Evolutionary conservation across 2,113 vertebrate species (phyloP).

Genomic region (Ascaphus truei): DNA sequence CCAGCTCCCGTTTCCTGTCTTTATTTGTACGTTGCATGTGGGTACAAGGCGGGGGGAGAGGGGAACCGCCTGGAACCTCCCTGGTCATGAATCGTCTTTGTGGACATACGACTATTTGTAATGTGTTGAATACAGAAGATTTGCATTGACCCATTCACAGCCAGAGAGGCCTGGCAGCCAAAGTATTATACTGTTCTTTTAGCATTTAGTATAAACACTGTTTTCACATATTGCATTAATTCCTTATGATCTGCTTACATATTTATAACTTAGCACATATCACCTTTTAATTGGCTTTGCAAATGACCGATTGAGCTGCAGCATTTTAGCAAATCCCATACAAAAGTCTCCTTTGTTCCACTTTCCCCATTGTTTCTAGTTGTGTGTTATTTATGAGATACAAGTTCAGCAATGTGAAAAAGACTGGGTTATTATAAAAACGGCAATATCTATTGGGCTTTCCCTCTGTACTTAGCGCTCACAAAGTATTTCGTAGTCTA

Average conservation of each 20-base stretch:
- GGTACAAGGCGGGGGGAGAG: no score
- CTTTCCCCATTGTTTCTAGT: background rate
- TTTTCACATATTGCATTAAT: background rate
- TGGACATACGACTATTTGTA: background rate
- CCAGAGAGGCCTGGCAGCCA: no score
- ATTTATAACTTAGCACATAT: slow-evolving; percentile 18
- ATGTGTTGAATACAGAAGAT: background rate
- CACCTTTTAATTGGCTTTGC: slow-evolving; percentile 23
- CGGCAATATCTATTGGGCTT: background rate
- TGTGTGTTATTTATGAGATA: slow-evolving; percentile 31
- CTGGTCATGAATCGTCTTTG: slow-evolving; percentile 1
- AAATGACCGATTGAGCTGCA: background rate
- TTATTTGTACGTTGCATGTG: no score
- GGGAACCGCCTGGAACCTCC: no score
- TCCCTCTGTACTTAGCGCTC: slow-evolving; percentile 7
- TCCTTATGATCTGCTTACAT: slow-evolving; percentile 10
- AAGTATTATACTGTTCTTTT: no score
- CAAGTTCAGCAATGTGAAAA: background rate
- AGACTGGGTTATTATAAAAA: background rate
- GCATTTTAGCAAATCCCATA: slow-evolving; percentile 2
- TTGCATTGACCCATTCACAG: background rate
- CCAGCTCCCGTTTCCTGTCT: no score
- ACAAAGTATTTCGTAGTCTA: slow-evolving; percentile 15
- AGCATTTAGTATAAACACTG: background rate
- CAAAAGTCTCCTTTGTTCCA: slow-evolving; percentile 10